Evolutionary conservation across 2,888 invertebrate species (phyloP), one percentile per base, ranked within the genome.

Genomic region (Phaedon cochleariae): DNA sequence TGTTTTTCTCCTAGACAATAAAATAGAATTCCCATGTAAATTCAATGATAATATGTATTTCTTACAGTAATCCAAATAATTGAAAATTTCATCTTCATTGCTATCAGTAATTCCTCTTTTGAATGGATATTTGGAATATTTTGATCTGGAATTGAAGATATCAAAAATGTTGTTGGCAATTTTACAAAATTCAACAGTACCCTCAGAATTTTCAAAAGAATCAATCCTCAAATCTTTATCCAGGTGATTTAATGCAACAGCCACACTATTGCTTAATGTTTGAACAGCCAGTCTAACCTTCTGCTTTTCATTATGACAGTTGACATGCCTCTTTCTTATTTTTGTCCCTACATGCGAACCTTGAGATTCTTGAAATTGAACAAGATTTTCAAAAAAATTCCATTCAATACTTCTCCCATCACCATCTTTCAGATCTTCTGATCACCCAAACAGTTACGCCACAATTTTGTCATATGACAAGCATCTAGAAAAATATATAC

Each of bases 91-190:
- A 31, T 34, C 15, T 37, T 1, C 15, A 17, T 22, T 58, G 22
- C 29, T 48, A 9, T n/a, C n/a, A 2, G 45, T 26, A 2, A 58
- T 15, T 4, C 26, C 12, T 26, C 46, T 58, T 46, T 48, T 37
- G 29, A 5, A 58, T 15, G 10, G 12, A 48, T 22, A 26, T 26
- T n/a, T 29, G 41, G 57, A 34, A 41, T 20, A 45, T n/a, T 26
- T 18, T 15, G 12, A 20, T 18, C 57, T 41, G 5, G 45, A 57
- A 45, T 57, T 57, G 26, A 58, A 58, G 12, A 58, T 58, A 48
- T 58, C 58, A 48, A 58, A 58, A 21, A 58, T 10, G 46, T 58
- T 48, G 29, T 46, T 58, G 7, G 15, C 22, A 26, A 58, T 58
- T 46, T 58, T 48, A 10, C 54, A 55, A 55, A 55, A 55, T 3